Evolutionary conservation across 2,888 invertebrate species (phyloP).

Genomic region (Caenorhabditis imperialis): DNA sequence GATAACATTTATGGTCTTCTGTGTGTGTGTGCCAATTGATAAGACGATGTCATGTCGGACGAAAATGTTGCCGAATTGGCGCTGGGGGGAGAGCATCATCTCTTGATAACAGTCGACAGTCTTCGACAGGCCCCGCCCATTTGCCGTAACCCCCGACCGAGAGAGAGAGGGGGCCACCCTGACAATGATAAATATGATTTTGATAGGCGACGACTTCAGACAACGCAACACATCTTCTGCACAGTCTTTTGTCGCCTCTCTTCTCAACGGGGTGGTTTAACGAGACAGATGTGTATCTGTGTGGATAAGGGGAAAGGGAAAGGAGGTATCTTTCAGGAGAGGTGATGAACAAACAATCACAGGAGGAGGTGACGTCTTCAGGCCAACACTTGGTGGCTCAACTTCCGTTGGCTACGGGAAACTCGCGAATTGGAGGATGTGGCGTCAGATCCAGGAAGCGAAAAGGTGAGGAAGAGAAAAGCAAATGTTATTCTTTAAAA

Average conservation of each 20-base stretch:
- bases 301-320: slow-evolving; percentile 16
- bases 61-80: slow-evolving; percentile 47
- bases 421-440: background rate
- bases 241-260: slow-evolving; percentile 14
- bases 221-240: slow-evolving; percentile 15
- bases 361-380: slow-evolving; percentile 13
- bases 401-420: background rate
- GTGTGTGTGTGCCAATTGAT: slow-evolving; percentile 23
- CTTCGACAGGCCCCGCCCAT: slow-evolving; percentile 12
- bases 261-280: slow-evolving; percentile 21
- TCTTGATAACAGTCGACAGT: background rate
- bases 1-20: slow-evolving; percentile 54
- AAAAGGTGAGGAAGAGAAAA: background rate
- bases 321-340: slow-evolving; percentile 10
- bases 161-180: slow-evolving; percentile 9
- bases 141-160: background rate
- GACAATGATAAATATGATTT: slow-evolving; percentile 48
- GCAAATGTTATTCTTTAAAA: slow-evolving; percentile 48
- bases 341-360: slow-evolving; percentile 17
- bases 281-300: slow-evolving; percentile 38
- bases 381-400: background rate
- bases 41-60: no score
- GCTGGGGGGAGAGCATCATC: slow-evolving; percentile 16
- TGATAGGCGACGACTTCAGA: slow-evolving; percentile 40
- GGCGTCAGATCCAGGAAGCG: no score